Base-by-base conservation (phyloP, 2,797 vertebrate species). In the Cyclura pinguis region DNA sequence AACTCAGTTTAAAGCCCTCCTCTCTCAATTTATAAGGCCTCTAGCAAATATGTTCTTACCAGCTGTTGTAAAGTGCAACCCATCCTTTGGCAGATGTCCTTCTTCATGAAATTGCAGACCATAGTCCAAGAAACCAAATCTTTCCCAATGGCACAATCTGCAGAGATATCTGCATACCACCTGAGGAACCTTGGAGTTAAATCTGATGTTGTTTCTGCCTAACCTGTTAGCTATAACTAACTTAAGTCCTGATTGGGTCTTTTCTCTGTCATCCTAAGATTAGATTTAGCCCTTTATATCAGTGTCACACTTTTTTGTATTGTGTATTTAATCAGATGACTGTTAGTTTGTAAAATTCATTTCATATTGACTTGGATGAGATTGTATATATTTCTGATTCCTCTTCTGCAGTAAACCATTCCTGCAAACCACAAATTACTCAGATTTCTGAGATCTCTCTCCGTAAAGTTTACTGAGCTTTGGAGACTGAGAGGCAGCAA, bases 391-490 rank as follows among this genome's bases (percentile, higher is more conserved):
- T 32, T 90, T 83, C 81, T 82, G 22, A 50, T 81, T 62, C 5
- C 32, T 38, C 64, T 62, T 82, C 62, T 80, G 0, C 84, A 86
- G 20, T 59, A 64, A 87, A 87, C 42, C 42, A 38, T 67, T 83
- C 74, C n/a, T 77, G 47, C 24, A 82, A 90, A 87, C 20, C 72
- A 69, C 52, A 72, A 18, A 64, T 55, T 42, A 42, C 35, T 88
- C 85, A 50, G 85, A 42, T 90, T 29, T 80, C 14, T 20, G 84
- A 85, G 59, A 72, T 77, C 86, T 93, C 78, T 50, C 72, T 50
- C 57, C 77, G 52, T 74, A 91, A 88, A 91, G 29, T n/a, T 2
- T 86, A 16, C 67, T 90, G 18, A 80, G n/a, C 47, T 64, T 35
- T 80, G 82, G 72, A 90, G 0, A 0, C 38, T 78, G 78, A 91